phyloP scores from a whole-genome alignment of 2,797 vertebrate genomes.

The Orientallactaga sibirica region DNA sequence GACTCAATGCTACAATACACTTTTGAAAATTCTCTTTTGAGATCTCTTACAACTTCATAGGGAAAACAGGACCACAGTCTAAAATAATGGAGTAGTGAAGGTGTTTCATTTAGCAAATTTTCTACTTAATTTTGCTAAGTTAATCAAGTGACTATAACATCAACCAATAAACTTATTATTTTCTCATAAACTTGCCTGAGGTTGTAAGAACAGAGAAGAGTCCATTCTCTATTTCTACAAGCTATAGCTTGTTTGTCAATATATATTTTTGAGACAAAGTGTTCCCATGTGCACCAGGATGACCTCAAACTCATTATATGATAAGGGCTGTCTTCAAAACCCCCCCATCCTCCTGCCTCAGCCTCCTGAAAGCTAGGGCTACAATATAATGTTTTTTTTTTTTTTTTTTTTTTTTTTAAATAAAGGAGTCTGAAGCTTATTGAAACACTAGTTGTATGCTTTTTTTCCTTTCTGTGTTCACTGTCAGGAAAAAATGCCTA shows the following conservation, averaged over 20 bases:
- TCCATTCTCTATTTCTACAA: background rate
- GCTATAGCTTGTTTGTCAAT: background rate
- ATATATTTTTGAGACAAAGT: background rate
- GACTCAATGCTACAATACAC: background rate
- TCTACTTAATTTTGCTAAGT: conserved; percentile 27
- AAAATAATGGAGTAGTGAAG: background rate
- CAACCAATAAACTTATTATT: background rate
- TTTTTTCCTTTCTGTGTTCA: conserved; percentile 30
- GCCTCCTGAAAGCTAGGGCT: background rate
- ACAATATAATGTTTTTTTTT: background rate
- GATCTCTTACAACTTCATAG: background rate
- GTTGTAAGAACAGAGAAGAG: background rate
- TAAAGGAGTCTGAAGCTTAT: background rate
- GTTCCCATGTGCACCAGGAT: too few species aligned
- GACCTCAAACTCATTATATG: background rate
- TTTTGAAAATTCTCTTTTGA: background rate
- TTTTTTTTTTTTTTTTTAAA: background rate
- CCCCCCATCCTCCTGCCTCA: background rate
- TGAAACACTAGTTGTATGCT: background rate
- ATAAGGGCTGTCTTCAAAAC: background rate
- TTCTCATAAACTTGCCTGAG: conserved; percentile 35
- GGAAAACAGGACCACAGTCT: background rate
- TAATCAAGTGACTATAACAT: background rate
- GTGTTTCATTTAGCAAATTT: conserved; percentile 5
- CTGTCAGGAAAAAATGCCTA: background rate